Evolutionary conservation across 2,888 invertebrate genomes (phyloP), one percentile per base, ranked within the genome.

Genomic region (Coelopa pilipes): DNA sequence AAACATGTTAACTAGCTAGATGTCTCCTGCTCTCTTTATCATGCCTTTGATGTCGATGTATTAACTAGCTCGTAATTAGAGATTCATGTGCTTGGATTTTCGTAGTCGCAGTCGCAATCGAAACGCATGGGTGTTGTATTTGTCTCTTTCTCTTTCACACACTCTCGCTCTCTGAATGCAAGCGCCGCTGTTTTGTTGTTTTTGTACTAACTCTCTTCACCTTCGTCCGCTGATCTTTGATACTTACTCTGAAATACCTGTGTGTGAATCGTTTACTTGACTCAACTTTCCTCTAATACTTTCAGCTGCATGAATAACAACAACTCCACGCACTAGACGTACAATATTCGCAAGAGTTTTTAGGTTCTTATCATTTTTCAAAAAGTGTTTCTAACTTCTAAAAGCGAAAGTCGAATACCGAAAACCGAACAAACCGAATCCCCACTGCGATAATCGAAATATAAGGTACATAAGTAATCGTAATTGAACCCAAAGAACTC

Each of bases 301-400:
- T 87, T 80, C 87, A 86, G 86, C 86, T 84, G 86, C 86, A 86
- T 86, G 87, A 86, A 86, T 86, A 86, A 83, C 85, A 84, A 82
- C 83, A 82, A 82, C 82, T 81, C 83, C 84, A 81, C 85, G 84
- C 83, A 83, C 83, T 84, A 82, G 85, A 85, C 83, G 84, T 82
- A 83, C 84, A 78, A 78, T 87, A 78, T 83, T 85, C 80, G 82
- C 82, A 76, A 83, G 83, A 81, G 81, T 85, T 80, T 81, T 85
- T 78, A 81, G 82, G 80, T 83, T 86, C 81, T 80, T 86, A 75
- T 85, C 82, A 80, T 79, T 86, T 71, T 85, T 86, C 77, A 84
- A 84, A 79, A 85, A 86, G 78, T 86, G 86, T 82, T 86, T 87
- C 81, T 86, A 80, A 77, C 21, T 47, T 69, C 49, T 53, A n/a